These are phyloP conservation scores for Proterorhinus semilunaris DNA, from an alignment of 2,113 vertebrate genomes.

Conservation along the genomic window DNA sequence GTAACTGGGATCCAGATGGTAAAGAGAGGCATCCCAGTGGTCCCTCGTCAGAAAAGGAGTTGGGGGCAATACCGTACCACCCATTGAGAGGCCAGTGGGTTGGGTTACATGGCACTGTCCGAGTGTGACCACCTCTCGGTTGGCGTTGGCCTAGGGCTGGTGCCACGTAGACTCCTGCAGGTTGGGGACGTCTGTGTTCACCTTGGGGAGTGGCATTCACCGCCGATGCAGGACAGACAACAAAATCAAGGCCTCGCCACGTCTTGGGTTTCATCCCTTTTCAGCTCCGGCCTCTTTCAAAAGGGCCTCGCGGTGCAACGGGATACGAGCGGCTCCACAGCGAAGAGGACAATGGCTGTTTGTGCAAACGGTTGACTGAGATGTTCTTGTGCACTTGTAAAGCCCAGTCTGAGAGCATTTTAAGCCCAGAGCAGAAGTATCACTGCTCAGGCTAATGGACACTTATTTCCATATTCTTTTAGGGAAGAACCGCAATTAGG, in stretches of 20 bases:
- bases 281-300: slow-evolving; percentile 51
- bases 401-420: slow-evolving; percentile 25
- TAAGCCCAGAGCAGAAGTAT: slow-evolving; percentile 18
- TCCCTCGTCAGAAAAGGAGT: slow-evolving; percentile 36
- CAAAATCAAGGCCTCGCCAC: slow-evolving; percentile 48
- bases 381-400: slow-evolving; percentile 34
- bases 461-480: slow-evolving; percentile 33
- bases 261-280: slow-evolving; percentile 65
- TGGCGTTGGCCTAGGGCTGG: slow-evolving; percentile 35
- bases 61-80: slow-evolving; percentile 62
- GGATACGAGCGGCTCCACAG: slow-evolving; percentile 45
- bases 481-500: slow-evolving; percentile 13
- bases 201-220: slow-evolving; percentile 60
- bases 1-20: slow-evolving; percentile 65
- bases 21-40: slow-evolving; percentile 58
- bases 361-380: slow-evolving; percentile 39
- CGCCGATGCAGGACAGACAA: slow-evolving; percentile 56
- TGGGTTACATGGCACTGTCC: slow-evolving; percentile 71
- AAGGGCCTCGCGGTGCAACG: slow-evolving; percentile 36
- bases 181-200: slow-evolving; percentile 45
- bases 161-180: slow-evolving; percentile 44
- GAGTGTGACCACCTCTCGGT: slow-evolving; percentile 60
- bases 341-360: slow-evolving; percentile 52
- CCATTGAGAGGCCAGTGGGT: slow-evolving; percentile 68
- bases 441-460: slow-evolving; percentile 14